A percentile compares a stretch with the other conserved stretches of the same genome.
phyloP scores from a whole-genome alignment of 2,113 vertebrate species.

The Zingel zingel region DNA sequence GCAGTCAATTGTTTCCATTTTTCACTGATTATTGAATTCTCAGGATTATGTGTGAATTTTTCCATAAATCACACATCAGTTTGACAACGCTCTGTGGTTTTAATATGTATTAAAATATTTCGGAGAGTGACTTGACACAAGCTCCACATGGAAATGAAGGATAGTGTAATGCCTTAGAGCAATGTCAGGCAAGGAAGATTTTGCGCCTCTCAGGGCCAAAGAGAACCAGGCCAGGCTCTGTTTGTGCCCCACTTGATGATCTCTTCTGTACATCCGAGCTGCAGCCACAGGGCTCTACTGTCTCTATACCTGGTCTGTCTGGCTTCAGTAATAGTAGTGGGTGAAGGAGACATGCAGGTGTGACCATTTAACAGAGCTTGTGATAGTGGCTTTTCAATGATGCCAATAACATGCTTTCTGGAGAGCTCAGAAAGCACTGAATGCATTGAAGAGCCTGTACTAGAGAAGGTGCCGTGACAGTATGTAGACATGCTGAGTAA shows the following conservation, averaged over 20 bases:
- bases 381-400: neutral
- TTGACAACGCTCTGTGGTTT: neutral
- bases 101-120: neutral
- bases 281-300: neutral
- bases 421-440: neutral
- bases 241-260: conserved; percentile 29
- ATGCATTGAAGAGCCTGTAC: neutral
- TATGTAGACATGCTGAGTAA: neutral
- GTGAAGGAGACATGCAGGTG: conserved; percentile 1
- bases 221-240: neutral
- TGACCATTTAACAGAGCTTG: neutral
- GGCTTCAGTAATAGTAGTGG: neutral
- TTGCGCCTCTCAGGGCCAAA: neutral
- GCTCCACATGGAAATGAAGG: conserved; percentile 14
- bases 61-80: neutral
- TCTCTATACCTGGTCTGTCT: neutral
- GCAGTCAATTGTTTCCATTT: neutral
- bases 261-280: neutral
- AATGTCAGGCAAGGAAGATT: conserved; percentile 1
- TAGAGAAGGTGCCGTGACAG: neutral
- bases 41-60: neutral
- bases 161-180: neutral
- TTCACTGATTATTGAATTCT: neutral
- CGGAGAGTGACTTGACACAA: neutral
- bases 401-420: neutral